phyloP scores from a whole-genome alignment of 2,113 vertebrate genomes.

The Muntiacus reevesi region DNA sequence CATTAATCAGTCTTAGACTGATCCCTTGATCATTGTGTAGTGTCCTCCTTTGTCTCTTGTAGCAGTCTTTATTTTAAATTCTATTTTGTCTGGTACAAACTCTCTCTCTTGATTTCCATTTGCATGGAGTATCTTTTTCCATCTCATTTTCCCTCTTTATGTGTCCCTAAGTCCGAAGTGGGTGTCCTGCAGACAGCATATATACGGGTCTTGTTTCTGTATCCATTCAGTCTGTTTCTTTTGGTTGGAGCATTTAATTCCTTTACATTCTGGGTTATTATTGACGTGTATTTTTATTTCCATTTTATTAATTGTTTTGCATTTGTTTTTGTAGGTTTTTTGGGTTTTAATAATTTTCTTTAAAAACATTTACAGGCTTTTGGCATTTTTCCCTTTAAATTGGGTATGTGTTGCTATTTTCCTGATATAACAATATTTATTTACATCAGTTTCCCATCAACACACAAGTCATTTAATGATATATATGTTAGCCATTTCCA shows the following conservation, averaged over 20 bases:
- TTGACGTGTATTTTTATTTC: background rate
- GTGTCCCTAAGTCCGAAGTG: background rate
- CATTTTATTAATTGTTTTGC: background rate
- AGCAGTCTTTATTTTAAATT: background rate
- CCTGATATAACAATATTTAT: constrained; percentile 66
- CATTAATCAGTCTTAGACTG: background rate
- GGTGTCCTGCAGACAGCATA: background rate
- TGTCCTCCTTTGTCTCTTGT: background rate
- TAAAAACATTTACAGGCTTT: background rate
- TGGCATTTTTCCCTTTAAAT: background rate
- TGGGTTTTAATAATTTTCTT: background rate
- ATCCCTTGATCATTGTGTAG: background rate
- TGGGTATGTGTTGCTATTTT: background rate
- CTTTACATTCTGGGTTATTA: background rate
- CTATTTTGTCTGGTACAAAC: background rate
- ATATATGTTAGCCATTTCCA: constrained; percentile 95
- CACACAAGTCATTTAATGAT: background rate
- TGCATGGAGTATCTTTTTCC: background rate
- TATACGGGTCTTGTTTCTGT: background rate
- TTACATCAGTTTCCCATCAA: constrained; percentile 8
- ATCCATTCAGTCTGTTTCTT: background rate
- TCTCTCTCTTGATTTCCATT: background rate
- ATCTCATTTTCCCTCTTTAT: background rate
- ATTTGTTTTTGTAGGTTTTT: background rate
- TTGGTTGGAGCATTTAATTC: background rate